Conservation (phyloP, 2,113 vertebrate genomes). For the Microcebus jonahi region DNA sequence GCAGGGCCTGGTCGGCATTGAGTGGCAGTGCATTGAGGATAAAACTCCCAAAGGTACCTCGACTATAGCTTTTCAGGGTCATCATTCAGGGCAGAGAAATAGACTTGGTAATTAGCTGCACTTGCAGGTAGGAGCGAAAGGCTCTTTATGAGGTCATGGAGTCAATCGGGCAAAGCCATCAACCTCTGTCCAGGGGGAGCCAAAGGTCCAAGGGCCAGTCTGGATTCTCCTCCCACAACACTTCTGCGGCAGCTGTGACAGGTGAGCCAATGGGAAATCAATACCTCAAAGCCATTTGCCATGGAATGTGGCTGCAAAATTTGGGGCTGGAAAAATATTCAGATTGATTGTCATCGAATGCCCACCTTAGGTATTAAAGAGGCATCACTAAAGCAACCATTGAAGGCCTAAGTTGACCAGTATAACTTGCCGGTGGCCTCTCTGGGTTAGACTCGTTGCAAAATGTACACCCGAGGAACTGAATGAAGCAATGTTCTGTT, state of each 20-base stretch:
- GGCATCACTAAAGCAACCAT: neutral
- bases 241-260: neutral
- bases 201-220: neutral
- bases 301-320: neutral
- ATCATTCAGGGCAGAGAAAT: neutral
- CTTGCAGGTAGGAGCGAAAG: neutral
- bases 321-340: neutral
- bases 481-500: neutral
- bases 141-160: neutral
- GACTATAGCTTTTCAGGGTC: neutral
- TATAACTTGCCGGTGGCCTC: too few relatives aligned
- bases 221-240: neutral
- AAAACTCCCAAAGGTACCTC: neutral
- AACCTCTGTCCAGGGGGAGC: neutral
- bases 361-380: neutral
- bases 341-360: neutral
- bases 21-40: neutral
- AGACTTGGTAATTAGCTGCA: neutral
- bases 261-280: neutral
- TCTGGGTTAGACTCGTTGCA: neutral
- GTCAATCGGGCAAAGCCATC: neutral
- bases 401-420: neutral
- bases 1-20: rapidly evolving
- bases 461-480: neutral
- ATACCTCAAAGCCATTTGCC: neutral